These are phyloP conservation scores for Rhipidura dahli DNA, from an alignment of 2,113 vertebrate species.

Conservation along the genomic window DNA sequence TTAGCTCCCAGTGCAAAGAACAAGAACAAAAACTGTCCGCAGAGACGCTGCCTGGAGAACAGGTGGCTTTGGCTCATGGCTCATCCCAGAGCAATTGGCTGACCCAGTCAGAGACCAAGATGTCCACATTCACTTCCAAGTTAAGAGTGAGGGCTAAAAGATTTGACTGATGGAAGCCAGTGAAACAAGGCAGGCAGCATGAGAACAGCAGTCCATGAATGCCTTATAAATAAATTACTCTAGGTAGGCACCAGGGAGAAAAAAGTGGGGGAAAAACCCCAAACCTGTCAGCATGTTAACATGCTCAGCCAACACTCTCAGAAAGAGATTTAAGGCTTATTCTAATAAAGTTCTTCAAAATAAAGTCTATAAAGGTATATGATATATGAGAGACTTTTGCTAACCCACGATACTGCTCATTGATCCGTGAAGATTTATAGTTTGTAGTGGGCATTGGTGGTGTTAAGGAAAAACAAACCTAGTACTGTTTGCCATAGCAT, in stretches of 20 bases:
- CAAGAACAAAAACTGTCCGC: neutral
- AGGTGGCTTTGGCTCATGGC: neutral
- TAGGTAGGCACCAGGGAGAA: neutral
- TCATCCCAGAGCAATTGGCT: neutral
- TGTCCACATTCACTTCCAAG: neutral
- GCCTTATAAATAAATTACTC: neutral
- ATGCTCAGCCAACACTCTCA: neutral
- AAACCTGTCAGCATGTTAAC: neutral
- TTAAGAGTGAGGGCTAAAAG: neutral
- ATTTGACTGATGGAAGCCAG: neutral
- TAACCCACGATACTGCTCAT: neutral
- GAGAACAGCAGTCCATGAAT: neutral
- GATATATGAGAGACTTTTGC: neutral
- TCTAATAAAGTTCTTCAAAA: neutral
- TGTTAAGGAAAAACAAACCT: neutral
- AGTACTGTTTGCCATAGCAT: neutral
- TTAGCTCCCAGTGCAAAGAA: neutral
- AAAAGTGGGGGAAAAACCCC: fast-evolving
- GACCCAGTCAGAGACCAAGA: neutral
- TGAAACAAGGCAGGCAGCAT: neutral
- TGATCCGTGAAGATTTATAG: neutral
- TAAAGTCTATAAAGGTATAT: neutral
- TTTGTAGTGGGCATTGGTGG: neutral
- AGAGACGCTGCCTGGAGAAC: neutral
- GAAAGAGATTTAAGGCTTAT: neutral